Evolutionary conservation across 1,140 invertebrate species (phyloP), one percentile per base, ranked within the genome.

Genomic region (Macrostomum lignano): DNA sequence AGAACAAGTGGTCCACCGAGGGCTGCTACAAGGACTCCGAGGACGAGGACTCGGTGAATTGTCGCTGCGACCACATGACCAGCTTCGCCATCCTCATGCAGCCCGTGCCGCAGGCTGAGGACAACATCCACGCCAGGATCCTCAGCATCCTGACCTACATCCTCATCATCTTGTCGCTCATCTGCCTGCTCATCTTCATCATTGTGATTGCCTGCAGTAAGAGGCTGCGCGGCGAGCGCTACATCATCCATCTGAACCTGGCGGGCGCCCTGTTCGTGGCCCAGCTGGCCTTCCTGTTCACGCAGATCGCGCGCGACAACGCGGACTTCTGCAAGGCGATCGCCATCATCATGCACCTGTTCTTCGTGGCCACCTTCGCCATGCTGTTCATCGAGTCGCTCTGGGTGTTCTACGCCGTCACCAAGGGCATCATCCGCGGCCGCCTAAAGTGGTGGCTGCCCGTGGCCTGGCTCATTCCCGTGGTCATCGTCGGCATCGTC

Each of bases 381-480:
- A 46, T 44, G 46, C 20, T 47, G 6, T 33, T 40, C n/a, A 38
- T 42, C 7, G 39, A 49, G 36, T 42, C 39, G 1, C 36, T 44
- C 23, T 46, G 46, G 1, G 35, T 44, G 1, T 51, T 49, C 36
- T 39, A 31, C 3, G 46, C 47, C 5, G 44, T 52, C 24, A 45
- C 43, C n/a, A 33, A 39, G 31, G 49, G 49, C 10, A 35, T 44
- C 11, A 39, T 49, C 11, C 46, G 44, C 3, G 49, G 49, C 2
- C 39, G 39, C 21, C 33, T 49, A 10, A 33, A 35, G 3, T 38
- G 38, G 7, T 51, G 48, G 33, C 13, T 40, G 4, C 40, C 40
- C 9, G 31, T 52, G 13, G 36, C 40, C 10, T 52, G 44, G 41
- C 47, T 48, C 45, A 38, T 28, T 15, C 26, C 26, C 15, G 19